phyloP scores from a whole-genome alignment of 2,888 invertebrate genomes.

The Apotomis capreana region DNA sequence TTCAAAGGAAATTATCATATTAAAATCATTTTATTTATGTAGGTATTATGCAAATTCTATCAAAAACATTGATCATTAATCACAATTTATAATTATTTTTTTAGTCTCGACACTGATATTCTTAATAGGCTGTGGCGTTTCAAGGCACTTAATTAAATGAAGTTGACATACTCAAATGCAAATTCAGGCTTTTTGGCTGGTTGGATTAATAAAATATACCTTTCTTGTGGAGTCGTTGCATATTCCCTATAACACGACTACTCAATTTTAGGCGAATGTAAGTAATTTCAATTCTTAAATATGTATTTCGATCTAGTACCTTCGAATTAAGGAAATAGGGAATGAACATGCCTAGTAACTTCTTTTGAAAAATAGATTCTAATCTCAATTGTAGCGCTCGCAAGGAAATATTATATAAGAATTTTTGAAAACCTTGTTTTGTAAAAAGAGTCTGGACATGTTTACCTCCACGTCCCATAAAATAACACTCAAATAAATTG shows the following conservation, averaged over 20 bases:
- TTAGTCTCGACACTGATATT: neutral
- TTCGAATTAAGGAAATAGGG: no score
- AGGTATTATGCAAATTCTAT: slow-evolving; percentile 12
- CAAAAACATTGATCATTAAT: slow-evolving; percentile 9
- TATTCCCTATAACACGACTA: neutral
- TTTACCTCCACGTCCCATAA: no score
- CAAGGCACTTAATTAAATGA: slow-evolving; percentile 13
- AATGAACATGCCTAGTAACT: no score
- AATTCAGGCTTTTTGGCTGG: slow-evolving; percentile 1
- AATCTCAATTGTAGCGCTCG: no score
- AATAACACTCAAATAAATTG: no score
- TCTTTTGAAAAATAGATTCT: no score
- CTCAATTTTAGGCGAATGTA: neutral
- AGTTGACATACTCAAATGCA: slow-evolving; percentile 5
- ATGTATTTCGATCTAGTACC: no score
- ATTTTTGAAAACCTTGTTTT: no score
- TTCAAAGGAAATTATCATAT: neutral
- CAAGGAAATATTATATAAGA: no score
- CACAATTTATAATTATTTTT: neutral
- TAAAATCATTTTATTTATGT: neutral
- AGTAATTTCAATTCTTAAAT: neutral
- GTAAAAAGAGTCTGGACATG: no score
- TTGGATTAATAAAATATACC: slow-evolving; percentile 1
- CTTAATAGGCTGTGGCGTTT: no score
- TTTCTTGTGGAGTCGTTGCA: neutral